A percentile compares a stretch with the other conserved stretches of the same genome.
Evolutionary conservation across 1,140 invertebrate genomes (phyloP).

Genomic region (Ruditapes philippinarum): DNA sequence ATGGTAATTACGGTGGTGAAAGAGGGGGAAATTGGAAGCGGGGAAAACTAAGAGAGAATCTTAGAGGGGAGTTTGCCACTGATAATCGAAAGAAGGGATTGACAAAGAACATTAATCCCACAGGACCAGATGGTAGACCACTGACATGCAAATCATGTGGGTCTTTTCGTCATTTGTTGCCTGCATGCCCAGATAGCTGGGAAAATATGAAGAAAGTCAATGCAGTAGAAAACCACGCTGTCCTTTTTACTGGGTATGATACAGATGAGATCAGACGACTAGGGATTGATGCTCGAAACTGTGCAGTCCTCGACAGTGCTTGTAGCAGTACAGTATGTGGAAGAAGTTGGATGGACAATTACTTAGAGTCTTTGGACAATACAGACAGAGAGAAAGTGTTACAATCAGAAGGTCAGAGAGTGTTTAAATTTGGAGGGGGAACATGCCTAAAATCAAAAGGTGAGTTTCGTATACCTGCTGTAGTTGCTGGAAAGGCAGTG

Average conservation of each 20-base stretch:
- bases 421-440: constrained; percentile 67
- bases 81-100: not conserved
- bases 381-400: constrained; percentile 45
- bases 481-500: constrained; percentile 63
- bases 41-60: not conserved
- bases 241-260: constrained; percentile 63
- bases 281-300: constrained; percentile 62
- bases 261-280: constrained; percentile 43
- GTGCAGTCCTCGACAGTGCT: constrained; percentile 67
- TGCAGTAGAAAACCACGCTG: constrained; percentile 49
- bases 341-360: constrained; percentile 61
- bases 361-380: constrained; percentile 50
- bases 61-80: not conserved
- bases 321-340: constrained; percentile 68
- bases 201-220: constrained; percentile 61
- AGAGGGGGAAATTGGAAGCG: not conserved
- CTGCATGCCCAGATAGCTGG: constrained; percentile 52
- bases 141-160: no score
- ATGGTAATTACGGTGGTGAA: not conserved
- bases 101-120: not conserved
- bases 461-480: constrained; percentile 54
- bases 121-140: not conserved
- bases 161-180: constrained; percentile 60
- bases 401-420: constrained; percentile 50
- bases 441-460: constrained; percentile 45